Base-by-base conservation (phyloP, 2,888 invertebrate species). In the Hydraecia micacea region DNA sequence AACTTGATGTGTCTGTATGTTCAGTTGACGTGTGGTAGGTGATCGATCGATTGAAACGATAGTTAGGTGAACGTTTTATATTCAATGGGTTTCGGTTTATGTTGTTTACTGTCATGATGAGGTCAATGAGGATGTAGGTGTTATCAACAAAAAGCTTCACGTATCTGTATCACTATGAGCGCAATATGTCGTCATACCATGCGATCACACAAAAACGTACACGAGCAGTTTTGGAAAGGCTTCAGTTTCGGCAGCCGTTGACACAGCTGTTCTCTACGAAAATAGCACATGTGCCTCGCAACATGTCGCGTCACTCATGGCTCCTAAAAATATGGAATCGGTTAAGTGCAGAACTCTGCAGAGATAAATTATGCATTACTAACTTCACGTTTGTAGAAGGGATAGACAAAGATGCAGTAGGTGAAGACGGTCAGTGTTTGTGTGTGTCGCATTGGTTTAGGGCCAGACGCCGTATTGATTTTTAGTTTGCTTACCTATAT, bases 201-300 rank as follows among this genome's bases (percentile, higher is more conserved):
- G 13, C 5, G 15, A 36, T 58, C 11, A 15, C 36, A 67, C 52
- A 46, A 73, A 62, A 80, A 49, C 13, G n/a, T 60, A 60, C 71
- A 68, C 28, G 32, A n/a, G 46, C 25, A 8, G 42, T 73, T 66
- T 83, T 69, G 25, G 15, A 73, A 77, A 77, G 69, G 76, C 69
- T 83, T 85, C 86, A 67, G 60, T 60, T 67, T 75, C 58, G 49
- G 13, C 8, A 49, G 9, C 71, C 52, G 42, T 25, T 81, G 46
- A 68, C 75, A 62, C 86, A 77, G 62, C 70, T 83, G 82, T n/a
- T 73, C 2, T 69, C n/a, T 62, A 18, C 77, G 76, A 73, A 76
- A 81, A 81, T 70, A 62, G 46, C 71, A 69, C 68, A 74, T 68
- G 85, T 79, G 52, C 18, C 36, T n/a, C 52, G 77, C 49, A 7